Percentiles rank a stretch among this genome's conserved stretches.
phyloP scores from a whole-genome alignment of 2,797 vertebrate species.

The Halcyon badia region DNA sequence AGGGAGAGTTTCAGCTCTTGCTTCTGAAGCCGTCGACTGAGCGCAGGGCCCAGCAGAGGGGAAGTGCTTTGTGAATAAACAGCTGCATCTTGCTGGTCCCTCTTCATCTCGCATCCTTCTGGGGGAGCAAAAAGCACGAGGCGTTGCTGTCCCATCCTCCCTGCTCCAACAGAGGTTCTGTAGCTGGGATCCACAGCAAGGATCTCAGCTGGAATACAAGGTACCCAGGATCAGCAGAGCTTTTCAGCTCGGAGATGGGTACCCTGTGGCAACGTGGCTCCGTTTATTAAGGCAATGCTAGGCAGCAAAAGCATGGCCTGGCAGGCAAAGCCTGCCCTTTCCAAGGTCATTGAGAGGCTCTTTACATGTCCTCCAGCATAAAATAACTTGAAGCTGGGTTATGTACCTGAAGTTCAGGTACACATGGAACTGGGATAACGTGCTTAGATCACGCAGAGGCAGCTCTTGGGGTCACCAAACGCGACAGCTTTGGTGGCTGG shows the following conservation, averaged over 20 bases:
- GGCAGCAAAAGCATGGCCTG: not conserved
- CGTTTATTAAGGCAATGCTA: not conserved
- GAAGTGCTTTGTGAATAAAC: not conserved
- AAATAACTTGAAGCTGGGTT: not conserved
- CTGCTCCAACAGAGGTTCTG: not conserved
- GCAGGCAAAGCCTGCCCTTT: not conserved
- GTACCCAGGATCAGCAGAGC: not conserved
- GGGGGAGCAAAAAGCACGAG: fast-evolving
- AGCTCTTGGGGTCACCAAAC: not conserved
- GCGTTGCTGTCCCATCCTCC: too few relatives aligned
- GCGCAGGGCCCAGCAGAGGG: not conserved
- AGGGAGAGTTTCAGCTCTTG: not conserved
- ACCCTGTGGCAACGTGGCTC: not conserved
- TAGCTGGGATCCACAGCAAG: not conserved
- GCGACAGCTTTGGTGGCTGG: not conserved
- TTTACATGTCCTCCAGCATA: not conserved
- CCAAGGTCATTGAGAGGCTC: not conserved
- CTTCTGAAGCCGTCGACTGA: not conserved
- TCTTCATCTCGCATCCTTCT: not conserved
- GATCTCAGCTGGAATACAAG: not conserved
- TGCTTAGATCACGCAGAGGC: too few relatives aligned
- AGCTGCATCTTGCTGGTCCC: not conserved
- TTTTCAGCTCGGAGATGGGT: not conserved
- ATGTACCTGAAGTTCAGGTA: not conserved
- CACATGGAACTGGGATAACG: not conserved